Percentiles rank a stretch among this genome's conserved stretches.
Conservation (phyloP, 1,140 invertebrate genomes). For the Hyphantria cunea region DNA sequence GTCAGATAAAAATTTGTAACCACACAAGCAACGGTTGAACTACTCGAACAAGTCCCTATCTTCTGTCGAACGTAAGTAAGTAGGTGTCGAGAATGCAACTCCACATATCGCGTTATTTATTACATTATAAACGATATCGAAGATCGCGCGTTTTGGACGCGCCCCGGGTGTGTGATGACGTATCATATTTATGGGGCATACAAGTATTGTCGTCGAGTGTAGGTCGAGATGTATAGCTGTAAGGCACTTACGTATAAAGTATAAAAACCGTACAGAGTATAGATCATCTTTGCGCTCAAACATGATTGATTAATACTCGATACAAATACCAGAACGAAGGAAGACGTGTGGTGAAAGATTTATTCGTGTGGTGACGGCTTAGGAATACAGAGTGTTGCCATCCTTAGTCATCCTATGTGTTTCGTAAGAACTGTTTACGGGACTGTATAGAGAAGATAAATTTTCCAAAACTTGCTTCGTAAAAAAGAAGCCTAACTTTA, state of each 20-base stretch:
- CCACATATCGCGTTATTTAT: constrained; percentile 60
- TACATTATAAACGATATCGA: constrained; percentile 56
- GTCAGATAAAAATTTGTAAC: background rate
- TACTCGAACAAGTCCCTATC: constrained; percentile 9
- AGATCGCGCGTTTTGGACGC: constrained; percentile 58
- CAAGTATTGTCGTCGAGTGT: constrained; percentile 47
- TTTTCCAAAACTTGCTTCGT: too few relatives aligned
- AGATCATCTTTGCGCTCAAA: too few relatives aligned
- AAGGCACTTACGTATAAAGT: constrained; percentile 37
- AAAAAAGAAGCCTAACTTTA: too few relatives aligned
- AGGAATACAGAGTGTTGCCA: too few relatives aligned
- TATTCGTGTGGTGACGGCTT: too few relatives aligned
- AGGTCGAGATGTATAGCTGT: constrained; percentile 63
- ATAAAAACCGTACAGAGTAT: constrained; percentile 1
- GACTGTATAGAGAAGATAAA: too few relatives aligned
- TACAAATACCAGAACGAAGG: too few relatives aligned
- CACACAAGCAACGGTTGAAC: background rate
- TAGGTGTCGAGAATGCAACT: constrained; percentile 46
- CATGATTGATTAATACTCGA: too few relatives aligned
- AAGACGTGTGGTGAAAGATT: too few relatives aligned
- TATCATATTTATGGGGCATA: constrained; percentile 68
- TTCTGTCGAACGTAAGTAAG: constrained; percentile 42
- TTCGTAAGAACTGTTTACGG: too few relatives aligned
- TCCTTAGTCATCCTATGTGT: too few relatives aligned
- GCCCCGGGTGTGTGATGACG: constrained; percentile 52